Evolutionary conservation across 1,140 invertebrate species (phyloP), one percentile per base, ranked within the genome.

Genomic region (Cephus cinctus): DNA sequence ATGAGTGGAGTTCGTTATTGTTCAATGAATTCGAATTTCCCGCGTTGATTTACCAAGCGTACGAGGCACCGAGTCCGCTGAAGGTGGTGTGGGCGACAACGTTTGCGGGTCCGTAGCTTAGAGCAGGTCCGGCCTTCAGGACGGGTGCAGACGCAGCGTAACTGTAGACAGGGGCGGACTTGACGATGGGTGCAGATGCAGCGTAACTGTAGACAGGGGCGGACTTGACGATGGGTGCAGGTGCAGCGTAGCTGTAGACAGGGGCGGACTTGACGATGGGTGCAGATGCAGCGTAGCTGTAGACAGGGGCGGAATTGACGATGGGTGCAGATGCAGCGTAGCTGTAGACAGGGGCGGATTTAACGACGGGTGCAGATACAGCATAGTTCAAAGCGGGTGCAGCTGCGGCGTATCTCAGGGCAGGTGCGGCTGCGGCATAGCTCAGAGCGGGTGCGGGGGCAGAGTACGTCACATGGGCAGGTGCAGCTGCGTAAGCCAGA

Each of bases 141-240:
- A 20, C 22, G 20, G n/a, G 19, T 8, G 42, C 30, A 9, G 32
- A 22, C 5, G 46, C 49, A 14, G 43, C 46, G 20, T 56, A 56
- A 18, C 36, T 47, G 6, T 49, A 43, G 19, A 42, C 20, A 27
- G 50, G 43, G 1, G 22, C 44, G 14, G 44, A 4, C 12, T 44
- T 69, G 20, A 76, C 73, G 52, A 81, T 76, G 39, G 80, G 71
- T n/a, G 80, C 79, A 34, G 71, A 67, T 32, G 73, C 69, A 18
- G 80, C 78, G 46, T 80, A 78, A 32, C 77, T 79, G 54, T 80
- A 78, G 47, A 67, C 66, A 57, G 67, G 70, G 54, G 78, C 78
- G 56, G 67, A 45, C 39, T 71, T 70, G 20, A 62, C 47, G 25
- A 66, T 25, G 11, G 56, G 57, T 15, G 58, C 55, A 18, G 61